Evolutionary conservation across 1,140 invertebrate species (phyloP).

Genomic region (Drosophila repleta): DNA sequence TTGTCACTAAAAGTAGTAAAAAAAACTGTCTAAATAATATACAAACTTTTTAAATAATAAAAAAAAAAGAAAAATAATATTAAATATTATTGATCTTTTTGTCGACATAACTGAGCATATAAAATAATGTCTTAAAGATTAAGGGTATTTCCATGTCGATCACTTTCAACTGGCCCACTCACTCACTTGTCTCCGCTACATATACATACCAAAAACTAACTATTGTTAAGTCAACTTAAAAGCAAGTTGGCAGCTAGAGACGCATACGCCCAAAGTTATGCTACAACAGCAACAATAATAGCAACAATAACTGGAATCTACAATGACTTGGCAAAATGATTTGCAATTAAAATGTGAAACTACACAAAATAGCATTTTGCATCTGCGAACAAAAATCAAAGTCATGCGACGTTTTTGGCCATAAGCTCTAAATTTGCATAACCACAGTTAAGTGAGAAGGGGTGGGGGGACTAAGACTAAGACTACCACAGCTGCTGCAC

Average conservation of each 20-base stretch:
- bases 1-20: no score
- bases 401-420: conserved; percentile 55
- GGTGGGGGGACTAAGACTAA: no score
- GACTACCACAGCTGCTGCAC: no score
- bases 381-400: conserved; percentile 56
- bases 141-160: no score
- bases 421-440: conserved; percentile 64
- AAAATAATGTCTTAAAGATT: no score
- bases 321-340: conserved; percentile 26
- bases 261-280: conserved; percentile 22
- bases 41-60: no score
- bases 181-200: no score
- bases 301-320: conserved; percentile 1
- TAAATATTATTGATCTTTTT: no score
- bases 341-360: conserved; percentile 57
- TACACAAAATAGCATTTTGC: conserved; percentile 47
- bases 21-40: no score
- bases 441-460: conserved; percentile 34
- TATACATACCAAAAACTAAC: not conserved
- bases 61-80: no score
- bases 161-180: no score
- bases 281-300: not conserved
- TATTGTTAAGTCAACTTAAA: not conserved
- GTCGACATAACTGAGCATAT: no score
- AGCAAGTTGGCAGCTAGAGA: not conserved